These are phyloP conservation scores for Macrophya alboannulata DNA, from an alignment of 2,888 invertebrate species.

Conservation along the genomic window DNA sequence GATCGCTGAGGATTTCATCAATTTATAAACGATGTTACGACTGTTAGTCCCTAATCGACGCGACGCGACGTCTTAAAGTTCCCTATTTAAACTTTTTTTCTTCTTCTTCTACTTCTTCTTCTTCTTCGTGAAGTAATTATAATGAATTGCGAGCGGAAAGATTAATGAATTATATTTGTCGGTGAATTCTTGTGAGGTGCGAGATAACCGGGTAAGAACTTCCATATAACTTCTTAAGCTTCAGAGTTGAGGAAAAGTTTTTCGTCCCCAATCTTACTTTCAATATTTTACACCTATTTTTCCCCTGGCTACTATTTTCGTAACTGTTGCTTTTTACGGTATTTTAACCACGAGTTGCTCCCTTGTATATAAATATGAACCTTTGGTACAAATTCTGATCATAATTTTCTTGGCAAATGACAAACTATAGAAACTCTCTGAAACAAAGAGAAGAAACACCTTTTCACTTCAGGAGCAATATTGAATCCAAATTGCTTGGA, in stretches of 20 bases:
- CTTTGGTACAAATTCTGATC: background rate
- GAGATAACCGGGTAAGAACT: background rate
- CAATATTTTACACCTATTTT: slow-evolving; percentile 8
- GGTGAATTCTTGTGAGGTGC: background rate
- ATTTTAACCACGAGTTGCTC: slow-evolving; percentile 13
- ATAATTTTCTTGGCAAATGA: background rate
- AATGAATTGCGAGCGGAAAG: background rate
- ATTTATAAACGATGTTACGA: background rate
- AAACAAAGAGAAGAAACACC: background rate
- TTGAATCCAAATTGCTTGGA: background rate
- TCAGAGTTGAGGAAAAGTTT: background rate
- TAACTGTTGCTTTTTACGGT: background rate
- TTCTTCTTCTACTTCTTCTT: background rate
- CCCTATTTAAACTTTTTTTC: background rate
- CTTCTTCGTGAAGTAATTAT: background rate
- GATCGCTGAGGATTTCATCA: background rate
- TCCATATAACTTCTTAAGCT: slow-evolving; percentile 3
- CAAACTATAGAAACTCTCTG: background rate
- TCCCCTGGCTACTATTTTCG: background rate
- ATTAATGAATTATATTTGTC: slow-evolving; percentile 15
- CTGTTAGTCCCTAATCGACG: background rate
- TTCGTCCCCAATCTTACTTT: background rate
- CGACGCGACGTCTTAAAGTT: background rate
- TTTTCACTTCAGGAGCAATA: background rate
- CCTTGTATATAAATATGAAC: background rate